Conservation (phyloP, 2,888 invertebrate species). For the Odontothrips loti region DNA sequence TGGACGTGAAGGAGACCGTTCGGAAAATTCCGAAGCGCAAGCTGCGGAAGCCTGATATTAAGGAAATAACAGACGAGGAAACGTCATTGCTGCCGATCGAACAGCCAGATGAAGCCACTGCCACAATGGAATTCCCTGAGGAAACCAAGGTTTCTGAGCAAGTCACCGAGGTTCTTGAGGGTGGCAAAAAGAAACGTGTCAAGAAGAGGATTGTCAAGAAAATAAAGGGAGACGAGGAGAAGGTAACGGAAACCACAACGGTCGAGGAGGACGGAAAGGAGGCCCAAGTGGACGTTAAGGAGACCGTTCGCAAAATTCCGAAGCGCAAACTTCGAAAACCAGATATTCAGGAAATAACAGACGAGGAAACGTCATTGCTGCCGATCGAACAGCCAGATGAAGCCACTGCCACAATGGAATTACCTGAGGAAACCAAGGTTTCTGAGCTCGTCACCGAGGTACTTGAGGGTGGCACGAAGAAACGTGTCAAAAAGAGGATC, state of each 20-base stretch:
- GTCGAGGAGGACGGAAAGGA: constrained; percentile 35
- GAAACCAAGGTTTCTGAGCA: constrained; percentile 31
- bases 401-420: constrained; percentile 37
- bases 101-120: constrained; percentile 40
- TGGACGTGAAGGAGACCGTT: not conserved
- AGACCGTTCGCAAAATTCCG: not conserved
- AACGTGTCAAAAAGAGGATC: constrained; percentile 39
- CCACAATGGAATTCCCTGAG: constrained; percentile 28
- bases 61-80: not conserved
- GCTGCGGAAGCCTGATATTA: not conserved
- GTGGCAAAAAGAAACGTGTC: not conserved
- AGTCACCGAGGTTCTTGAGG: not conserved
- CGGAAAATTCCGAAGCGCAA: not conserved
- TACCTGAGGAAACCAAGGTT: not conserved
- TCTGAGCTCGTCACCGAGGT: not conserved
- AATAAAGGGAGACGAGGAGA: constrained; percentile 42
- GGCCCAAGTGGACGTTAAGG: not conserved
- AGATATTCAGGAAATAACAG: constrained; percentile 9
- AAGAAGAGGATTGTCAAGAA: not conserved
- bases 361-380: constrained; percentile 22
- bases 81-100: constrained; percentile 32
- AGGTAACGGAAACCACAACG: constrained; percentile 41
- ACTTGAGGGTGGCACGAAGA: constrained; percentile 38
- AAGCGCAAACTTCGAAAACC: not conserved
- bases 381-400: constrained; percentile 38